Conservation (phyloP, 2,113 vertebrate genomes). For the Neodon shergylaensis region DNA sequence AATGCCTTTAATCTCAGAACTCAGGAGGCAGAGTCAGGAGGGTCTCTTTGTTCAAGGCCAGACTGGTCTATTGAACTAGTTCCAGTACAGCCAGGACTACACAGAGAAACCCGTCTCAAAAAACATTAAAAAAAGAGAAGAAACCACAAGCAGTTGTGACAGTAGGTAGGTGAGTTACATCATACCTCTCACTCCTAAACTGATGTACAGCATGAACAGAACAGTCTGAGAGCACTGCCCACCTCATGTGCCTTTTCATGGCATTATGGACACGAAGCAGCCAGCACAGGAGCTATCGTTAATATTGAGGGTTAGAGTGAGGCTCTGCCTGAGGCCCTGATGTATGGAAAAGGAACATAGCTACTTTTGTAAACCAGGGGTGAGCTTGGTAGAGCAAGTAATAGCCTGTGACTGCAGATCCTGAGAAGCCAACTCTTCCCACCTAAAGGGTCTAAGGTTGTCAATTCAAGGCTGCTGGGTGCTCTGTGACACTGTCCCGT, state of each 20-base stretch:
- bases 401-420: background rate
- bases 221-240: background rate
- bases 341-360: background rate
- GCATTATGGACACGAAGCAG: background rate
- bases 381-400: background rate
- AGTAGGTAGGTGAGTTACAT: background rate
- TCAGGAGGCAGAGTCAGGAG: no score
- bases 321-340: background rate
- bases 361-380: background rate
- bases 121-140: no score
- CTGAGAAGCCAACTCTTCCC: background rate
- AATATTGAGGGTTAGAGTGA: background rate
- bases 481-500: background rate
- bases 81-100: no score
- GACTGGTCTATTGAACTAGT: no score
- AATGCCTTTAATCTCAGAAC: no score
- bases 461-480: background rate
- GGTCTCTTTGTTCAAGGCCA: no score
- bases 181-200: background rate
- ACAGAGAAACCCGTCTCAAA: no score
- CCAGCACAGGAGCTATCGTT: background rate
- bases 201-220: background rate
- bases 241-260: background rate
- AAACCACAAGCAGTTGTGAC: background rate
- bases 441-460: background rate